Percentiles rank a stretch among this genome's conserved stretches.
Evolutionary conservation across 2,797 vertebrate genomes (phyloP).

Genomic region (Pangasius mekongensis): DNA sequence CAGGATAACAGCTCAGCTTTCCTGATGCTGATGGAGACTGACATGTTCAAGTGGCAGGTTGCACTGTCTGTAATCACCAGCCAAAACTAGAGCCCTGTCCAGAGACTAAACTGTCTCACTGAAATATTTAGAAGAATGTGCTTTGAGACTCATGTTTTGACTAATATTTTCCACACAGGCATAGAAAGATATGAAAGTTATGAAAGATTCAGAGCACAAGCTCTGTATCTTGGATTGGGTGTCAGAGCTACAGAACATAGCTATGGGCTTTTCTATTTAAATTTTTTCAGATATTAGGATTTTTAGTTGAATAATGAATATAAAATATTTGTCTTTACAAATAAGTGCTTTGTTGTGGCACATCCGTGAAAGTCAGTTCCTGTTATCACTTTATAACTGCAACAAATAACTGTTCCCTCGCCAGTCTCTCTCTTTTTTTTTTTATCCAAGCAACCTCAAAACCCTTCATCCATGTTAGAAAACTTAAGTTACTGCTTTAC

Average conservation of each 20-base stretch:
- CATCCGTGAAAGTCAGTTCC: background rate
- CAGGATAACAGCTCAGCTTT: constrained; percentile 12
- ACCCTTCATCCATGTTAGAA: background rate
- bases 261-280: background rate
- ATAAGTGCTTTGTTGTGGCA: background rate
- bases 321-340: background rate
- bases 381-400: background rate
- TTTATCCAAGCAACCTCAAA: background rate
- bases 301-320: background rate
- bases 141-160: constrained; percentile 15
- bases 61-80: constrained; percentile 39
- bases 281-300: background rate
- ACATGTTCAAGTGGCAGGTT: constrained; percentile 46
- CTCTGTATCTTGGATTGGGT: background rate
- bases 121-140: constrained; percentile 48
- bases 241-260: background rate
- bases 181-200: background rate
- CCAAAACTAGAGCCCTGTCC: constrained; percentile 28
- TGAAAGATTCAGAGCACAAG: background rate
- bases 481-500: background rate
- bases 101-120: constrained; percentile 39
- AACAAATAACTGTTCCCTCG: background rate
- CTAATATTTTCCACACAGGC: background rate
- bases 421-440: background rate
- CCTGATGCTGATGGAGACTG: constrained; percentile 46